Evolutionary conservation across 2,797 vertebrate species (phyloP).

Genomic region (Enoplosus armatus): DNA sequence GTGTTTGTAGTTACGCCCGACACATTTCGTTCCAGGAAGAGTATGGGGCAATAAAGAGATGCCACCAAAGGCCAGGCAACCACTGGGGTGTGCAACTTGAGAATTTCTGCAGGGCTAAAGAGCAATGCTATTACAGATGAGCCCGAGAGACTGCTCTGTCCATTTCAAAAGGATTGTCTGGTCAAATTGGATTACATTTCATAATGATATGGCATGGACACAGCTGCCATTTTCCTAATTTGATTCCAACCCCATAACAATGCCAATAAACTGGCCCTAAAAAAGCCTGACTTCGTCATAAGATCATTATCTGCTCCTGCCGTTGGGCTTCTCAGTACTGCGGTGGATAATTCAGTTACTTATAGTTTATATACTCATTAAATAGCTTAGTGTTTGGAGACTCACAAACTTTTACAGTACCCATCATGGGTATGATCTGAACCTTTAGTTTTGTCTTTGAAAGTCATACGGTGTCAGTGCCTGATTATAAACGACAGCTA

Average conservation of each 20-base stretch:
- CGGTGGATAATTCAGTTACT: slow-evolving; percentile 63
- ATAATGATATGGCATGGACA: slow-evolving; percentile 81
- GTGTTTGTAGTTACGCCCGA: neutral
- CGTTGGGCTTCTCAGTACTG: slow-evolving; percentile 38
- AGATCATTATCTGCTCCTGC: slow-evolving; percentile 74
- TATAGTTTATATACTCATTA: slow-evolving; percentile 59
- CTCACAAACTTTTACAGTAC: slow-evolving; percentile 34
- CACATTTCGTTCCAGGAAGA: slow-evolving; percentile 26
- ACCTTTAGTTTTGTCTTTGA: slow-evolving; percentile 25
- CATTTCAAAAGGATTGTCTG: slow-evolving; percentile 78
- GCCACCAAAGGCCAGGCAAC: slow-evolving; percentile 3
- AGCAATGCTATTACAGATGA: slow-evolving; percentile 52
- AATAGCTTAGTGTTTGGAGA: slow-evolving; percentile 36
- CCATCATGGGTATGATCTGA: slow-evolving; percentile 7
- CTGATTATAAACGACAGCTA: neutral
- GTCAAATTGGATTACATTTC: slow-evolving; percentile 83
- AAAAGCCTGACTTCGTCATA: slow-evolving; percentile 77
- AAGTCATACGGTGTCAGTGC: slow-evolving; percentile 2
- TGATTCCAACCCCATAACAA: slow-evolving; percentile 79
- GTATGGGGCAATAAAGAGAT: neutral
- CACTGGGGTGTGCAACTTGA: slow-evolving; percentile 28
- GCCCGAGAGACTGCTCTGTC: slow-evolving; percentile 64
- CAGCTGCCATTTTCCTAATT: slow-evolving; percentile 85
- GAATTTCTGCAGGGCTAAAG: slow-evolving; percentile 51
- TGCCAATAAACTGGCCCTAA: slow-evolving; percentile 78